Evolutionary conservation across 2,113 vertebrate species (phyloP), one percentile per base, ranked within the genome.

Genomic region (Periophthalmus modestus): DNA sequence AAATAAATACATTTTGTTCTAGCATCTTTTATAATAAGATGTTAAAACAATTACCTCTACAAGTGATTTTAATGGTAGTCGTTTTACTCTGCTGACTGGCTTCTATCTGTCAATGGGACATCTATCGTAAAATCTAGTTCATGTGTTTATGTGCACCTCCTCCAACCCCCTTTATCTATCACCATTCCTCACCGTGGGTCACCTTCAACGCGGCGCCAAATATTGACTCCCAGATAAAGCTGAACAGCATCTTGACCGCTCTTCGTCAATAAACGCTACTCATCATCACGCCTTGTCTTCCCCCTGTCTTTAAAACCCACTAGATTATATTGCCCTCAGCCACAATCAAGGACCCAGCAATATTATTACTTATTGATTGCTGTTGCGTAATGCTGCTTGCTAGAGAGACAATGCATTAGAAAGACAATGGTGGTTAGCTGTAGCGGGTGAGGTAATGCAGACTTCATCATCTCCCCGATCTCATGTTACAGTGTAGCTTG

Each of bases 321-420:
- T 67, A 57, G 33, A 66, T 72, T 50, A 21, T 62, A 68, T 47
- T 65, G 76, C 66, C 50, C 72, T 59, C 47, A 46, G 18, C 55
- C 14, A 19, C 72, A 34, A 3, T 23, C 21, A 33, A 6, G 2
- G 76, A 65, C 48, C 59, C 39, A 5, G 33, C 19, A 11, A 48
- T 71, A n/a, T 74, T 59, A 83, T 87, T 65, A 76, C 78, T 87
- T 88, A 86, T 91, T 87, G 86, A 91, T 83, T 5, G 19, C 16
- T 10, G 68, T 77, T 81, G 73, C 52, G 65, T 88, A 77, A 87
- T 82, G 50, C 52, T 13, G 48, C 24, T 59, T 15, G 48, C 21
- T 59, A 2, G 16, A 5, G 0, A 57, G 74, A 78, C 72, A 77
- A 47, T 65, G 68, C 3, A 11, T 16, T 57, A 3, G 34, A 46